Evolutionary conservation across 1,140 invertebrate genomes (phyloP).

Genomic region (Battus philenor): DNA sequence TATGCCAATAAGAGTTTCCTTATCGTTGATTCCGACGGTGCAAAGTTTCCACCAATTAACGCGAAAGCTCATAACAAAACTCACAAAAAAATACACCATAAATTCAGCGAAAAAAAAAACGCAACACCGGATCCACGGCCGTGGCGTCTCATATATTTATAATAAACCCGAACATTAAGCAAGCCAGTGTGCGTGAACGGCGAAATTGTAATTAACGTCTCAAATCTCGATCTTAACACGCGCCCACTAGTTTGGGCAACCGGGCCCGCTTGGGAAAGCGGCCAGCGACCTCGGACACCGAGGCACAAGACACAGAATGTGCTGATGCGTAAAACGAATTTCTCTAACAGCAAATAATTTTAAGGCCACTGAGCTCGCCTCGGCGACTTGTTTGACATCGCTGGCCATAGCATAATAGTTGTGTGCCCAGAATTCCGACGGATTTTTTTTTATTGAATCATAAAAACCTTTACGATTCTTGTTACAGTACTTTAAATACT

Average conservation of each 20-base stretch:
- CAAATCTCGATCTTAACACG: conserved; percentile 38
- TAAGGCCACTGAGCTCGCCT: conserved; percentile 14
- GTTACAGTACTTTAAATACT: neutral
- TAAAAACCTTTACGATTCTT: conserved; percentile 1
- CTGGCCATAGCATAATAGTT: neutral
- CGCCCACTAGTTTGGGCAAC: conserved; percentile 19
- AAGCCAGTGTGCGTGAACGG: conserved; percentile 59
- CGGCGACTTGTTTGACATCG: neutral
- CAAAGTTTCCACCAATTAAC: too few species aligned
- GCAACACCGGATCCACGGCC: conserved; percentile 12
- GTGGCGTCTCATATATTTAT: conserved; percentile 18
- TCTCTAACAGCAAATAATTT: conserved; percentile 15
- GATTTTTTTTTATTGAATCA: conserved; percentile 3
- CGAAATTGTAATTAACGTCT: conserved; percentile 60
- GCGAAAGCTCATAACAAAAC: too few species aligned
- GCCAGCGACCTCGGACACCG: conserved; percentile 12
- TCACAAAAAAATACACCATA: neutral
- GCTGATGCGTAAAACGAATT: conserved; percentile 16
- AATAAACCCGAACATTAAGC: conserved; percentile 56
- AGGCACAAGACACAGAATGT: neutral
- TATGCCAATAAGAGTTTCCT: too few species aligned
- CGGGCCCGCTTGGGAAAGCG: conserved; percentile 20
- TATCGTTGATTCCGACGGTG: too few species aligned
- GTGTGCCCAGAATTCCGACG: neutral
- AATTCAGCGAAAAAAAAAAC: neutral